Evolutionary conservation across 30 jellyfish, hydroid and myxozoan genomes (phyloP).

Genomic region (Hydractinia echinata): DNA sequence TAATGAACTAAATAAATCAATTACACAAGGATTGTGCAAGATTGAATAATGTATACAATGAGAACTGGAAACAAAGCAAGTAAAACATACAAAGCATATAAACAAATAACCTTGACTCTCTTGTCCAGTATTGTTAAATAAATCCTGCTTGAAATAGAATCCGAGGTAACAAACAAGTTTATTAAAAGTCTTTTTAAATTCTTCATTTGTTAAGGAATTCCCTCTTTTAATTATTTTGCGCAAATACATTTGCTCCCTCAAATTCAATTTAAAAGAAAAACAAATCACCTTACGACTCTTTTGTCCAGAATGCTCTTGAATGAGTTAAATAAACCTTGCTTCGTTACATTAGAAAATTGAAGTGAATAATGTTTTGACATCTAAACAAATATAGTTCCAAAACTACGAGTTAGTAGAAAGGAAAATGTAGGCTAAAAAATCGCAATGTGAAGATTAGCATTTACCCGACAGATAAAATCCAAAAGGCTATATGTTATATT

Average conservation of each 20-base stretch:
- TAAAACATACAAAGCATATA: background rate
- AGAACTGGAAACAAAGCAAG: background rate
- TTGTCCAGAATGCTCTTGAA: slow-evolving; percentile 73
- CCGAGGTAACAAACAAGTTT: too few species aligned
- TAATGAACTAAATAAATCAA: slow-evolving; percentile 47
- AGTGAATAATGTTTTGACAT: slow-evolving; percentile 56
- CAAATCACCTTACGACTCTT: slow-evolving; percentile 87
- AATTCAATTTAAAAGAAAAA: too few species aligned
- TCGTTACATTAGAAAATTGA: slow-evolving; percentile 45
- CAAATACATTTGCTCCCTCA: too few species aligned
- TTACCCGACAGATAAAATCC: slow-evolving; percentile 93
- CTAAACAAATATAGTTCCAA: slow-evolving; percentile 18
- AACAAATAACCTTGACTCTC: too few species aligned
- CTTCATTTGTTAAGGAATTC: too few species aligned
- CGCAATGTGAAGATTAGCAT: background rate
- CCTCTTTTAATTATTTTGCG: too few species aligned
- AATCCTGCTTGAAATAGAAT: too few species aligned
- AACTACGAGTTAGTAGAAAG: background rate
- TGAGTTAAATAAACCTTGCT: slow-evolving; percentile 73
- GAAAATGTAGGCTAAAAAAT: background rate
- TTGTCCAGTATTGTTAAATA: too few species aligned
- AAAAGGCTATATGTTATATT: slow-evolving; percentile 73
- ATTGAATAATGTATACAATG: background rate
- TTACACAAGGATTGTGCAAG: background rate
- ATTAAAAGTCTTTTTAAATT: too few species aligned